Evolutionary conservation across 2,888 invertebrate genomes (phyloP).

Genomic region (Amphipyra berbera): DNA sequence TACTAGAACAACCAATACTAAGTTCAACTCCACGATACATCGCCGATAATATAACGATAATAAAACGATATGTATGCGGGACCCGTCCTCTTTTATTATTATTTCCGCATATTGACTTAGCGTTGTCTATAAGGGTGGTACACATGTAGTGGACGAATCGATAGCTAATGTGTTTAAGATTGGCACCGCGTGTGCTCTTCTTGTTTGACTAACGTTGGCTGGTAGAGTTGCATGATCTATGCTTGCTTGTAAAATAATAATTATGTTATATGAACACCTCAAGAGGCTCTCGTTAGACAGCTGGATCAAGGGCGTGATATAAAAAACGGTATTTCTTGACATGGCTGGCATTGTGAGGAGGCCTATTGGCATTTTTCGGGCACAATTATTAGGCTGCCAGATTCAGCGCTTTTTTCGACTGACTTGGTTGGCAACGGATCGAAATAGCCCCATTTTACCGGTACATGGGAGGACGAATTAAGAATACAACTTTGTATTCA

Average conservation of each 20-base stretch:
- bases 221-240: neutral
- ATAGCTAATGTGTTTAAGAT: constrained; percentile 61
- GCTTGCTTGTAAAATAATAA: constrained; percentile 1
- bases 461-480: too few relatives aligned
- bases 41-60: constrained; percentile 79
- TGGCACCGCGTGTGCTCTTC: constrained; percentile 41
- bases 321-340: too few relatives aligned
- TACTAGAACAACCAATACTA: constrained; percentile 35
- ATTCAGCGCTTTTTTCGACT: too few relatives aligned
- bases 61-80: constrained; percentile 82
- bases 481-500: too few relatives aligned
- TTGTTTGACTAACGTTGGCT: neutral
- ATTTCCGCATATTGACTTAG: constrained; percentile 88
- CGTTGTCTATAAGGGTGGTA: constrained; percentile 74
- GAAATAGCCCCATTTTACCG: too few relatives aligned
- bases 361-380: too few relatives aligned
- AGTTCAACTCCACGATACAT: constrained; percentile 61
- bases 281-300: too few relatives aligned
- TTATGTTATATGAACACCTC: too few relatives aligned
- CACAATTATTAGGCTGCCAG: too few relatives aligned
- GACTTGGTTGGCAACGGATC: too few relatives aligned
- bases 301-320: too few relatives aligned
- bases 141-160: constrained; percentile 56
- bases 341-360: too few relatives aligned
- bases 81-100: constrained; percentile 85